Evolutionary conservation across 2,113 vertebrate species (phyloP).

Genomic region (Aythya baeri): DNA sequence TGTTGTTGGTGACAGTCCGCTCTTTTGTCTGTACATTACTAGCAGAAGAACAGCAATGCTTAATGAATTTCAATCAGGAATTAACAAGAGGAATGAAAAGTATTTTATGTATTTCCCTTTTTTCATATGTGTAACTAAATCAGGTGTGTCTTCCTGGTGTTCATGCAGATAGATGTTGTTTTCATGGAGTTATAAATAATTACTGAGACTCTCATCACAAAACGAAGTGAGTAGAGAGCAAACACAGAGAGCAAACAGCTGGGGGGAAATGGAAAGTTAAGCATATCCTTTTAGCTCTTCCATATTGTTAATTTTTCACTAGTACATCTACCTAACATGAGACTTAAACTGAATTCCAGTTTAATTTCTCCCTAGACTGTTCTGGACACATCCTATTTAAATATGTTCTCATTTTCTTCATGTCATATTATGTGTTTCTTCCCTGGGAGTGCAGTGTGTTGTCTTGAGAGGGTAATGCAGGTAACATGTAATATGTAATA

Average conservation of each 20-base stretch:
- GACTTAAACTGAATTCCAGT: constrained; percentile 16
- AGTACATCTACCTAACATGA: background rate
- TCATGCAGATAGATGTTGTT: background rate
- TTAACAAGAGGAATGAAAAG: constrained; percentile 37
- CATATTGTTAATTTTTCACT: background rate
- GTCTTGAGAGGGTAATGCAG: constrained; percentile 33
- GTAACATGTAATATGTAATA: constrained; percentile 13
- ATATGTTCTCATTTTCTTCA: constrained; percentile 35
- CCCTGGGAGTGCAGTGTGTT: background rate
- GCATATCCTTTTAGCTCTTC: background rate
- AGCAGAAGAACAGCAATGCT: background rate
- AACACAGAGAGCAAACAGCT: background rate
- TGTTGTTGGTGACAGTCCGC: background rate
- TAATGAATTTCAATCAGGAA: constrained; percentile 35
- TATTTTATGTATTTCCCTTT: constrained; percentile 1
- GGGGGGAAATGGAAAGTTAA: background rate
- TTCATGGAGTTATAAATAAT: constrained; percentile 34
- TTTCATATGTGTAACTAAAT: background rate
- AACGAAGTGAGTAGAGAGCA: background rate
- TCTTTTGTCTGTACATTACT: constrained; percentile 5
- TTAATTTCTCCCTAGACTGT: constrained; percentile 43
- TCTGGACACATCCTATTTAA: constrained; percentile 29
- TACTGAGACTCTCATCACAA: background rate
- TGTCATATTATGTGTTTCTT: background rate
- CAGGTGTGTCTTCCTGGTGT: background rate